A percentile compares a stretch with the other conserved stretches of the same genome.
These are phyloP conservation scores for Alentia gelatinosa DNA, from an alignment of 2,888 invertebrate genomes.

Conservation along the genomic window DNA sequence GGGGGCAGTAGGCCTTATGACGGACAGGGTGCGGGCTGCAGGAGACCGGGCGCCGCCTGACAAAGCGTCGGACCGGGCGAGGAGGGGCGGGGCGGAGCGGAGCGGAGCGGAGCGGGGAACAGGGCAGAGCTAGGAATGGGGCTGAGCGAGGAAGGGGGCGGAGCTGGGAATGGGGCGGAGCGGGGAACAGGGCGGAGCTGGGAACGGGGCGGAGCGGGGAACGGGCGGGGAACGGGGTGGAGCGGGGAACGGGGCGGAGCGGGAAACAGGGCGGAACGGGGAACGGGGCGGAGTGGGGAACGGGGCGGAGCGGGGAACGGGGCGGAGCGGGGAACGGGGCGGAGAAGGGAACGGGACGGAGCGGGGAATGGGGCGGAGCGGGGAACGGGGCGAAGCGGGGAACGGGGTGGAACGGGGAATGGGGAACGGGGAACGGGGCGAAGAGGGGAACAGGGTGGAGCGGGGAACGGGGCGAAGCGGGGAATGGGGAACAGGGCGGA, in stretches of 20 bases:
- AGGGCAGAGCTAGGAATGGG: not conserved
- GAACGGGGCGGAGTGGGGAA: too few relatives aligned
- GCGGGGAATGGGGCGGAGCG: not conserved
- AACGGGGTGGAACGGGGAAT: not conserved
- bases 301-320: too few relatives aligned
- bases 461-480: not conserved
- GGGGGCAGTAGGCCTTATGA: too few relatives aligned
- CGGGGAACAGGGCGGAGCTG: not conserved
- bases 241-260: too few relatives aligned
- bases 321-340: too few relatives aligned
- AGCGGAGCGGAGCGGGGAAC: not conserved
- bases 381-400: too few relatives aligned
- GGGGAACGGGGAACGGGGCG: not conserved
- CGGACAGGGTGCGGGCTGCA: too few relatives aligned
- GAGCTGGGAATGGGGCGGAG: not conserved
- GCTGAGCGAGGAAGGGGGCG: not conserved
- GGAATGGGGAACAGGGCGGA: not conserved
- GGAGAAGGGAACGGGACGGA: not conserved
- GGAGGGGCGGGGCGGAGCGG: not conserved
- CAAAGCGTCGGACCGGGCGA: too few relatives aligned
- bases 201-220: not conserved
- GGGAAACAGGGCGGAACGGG: too few relatives aligned
- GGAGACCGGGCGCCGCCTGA: too few relatives aligned
- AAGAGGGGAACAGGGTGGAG: not conserved
- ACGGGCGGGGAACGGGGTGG: not conserved